These are phyloP conservation scores for Listronotus bonariensis DNA, from an alignment of 1,140 invertebrate genomes.

Conservation along the genomic window DNA sequence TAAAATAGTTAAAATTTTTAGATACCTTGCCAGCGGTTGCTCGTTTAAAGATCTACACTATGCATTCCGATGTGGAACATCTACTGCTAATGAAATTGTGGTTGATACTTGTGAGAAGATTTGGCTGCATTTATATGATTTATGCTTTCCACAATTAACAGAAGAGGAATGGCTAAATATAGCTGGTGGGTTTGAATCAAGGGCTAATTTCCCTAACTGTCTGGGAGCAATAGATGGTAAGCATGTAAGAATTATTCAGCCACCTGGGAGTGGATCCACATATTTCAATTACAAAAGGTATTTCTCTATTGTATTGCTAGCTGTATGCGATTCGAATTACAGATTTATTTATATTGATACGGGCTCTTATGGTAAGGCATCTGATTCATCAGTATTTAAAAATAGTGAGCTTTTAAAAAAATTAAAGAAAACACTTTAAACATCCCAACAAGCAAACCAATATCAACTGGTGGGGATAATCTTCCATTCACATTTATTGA, in stretches of 20 bases:
- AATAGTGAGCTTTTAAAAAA: slow-evolving; percentile 31
- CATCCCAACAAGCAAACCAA: slow-evolving; percentile 42
- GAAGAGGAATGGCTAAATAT: no score
- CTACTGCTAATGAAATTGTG: no score
- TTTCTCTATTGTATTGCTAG: slow-evolving; percentile 44
- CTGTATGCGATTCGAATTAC: slow-evolving; percentile 1
- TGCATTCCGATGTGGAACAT: no score
- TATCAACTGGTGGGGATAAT: slow-evolving; percentile 40
- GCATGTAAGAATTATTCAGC: slow-evolving; percentile 52
- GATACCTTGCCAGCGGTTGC: no score
- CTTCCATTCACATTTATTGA: slow-evolving; percentile 46
- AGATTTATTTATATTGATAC: slow-evolving; percentile 48
- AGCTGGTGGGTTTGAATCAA: slow-evolving; percentile 30
- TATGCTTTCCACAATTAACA: no score
- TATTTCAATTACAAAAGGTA: slow-evolving; percentile 49
- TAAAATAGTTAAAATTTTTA: no score
- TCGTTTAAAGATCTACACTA: no score
- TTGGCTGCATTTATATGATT: no score
- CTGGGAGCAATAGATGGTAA: slow-evolving; percentile 55
- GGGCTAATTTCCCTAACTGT: slow-evolving; percentile 53
- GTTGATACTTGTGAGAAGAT: background rate
- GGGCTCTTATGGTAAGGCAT: slow-evolving; percentile 54
- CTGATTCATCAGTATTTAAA: slow-evolving; percentile 54
- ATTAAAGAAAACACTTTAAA: slow-evolving; percentile 37
- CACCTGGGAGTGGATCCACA: slow-evolving; percentile 48